These are phyloP conservation scores for Passerculus sandwichensis DNA, from an alignment of 2,797 vertebrate species.

Conservation along the genomic window DNA sequence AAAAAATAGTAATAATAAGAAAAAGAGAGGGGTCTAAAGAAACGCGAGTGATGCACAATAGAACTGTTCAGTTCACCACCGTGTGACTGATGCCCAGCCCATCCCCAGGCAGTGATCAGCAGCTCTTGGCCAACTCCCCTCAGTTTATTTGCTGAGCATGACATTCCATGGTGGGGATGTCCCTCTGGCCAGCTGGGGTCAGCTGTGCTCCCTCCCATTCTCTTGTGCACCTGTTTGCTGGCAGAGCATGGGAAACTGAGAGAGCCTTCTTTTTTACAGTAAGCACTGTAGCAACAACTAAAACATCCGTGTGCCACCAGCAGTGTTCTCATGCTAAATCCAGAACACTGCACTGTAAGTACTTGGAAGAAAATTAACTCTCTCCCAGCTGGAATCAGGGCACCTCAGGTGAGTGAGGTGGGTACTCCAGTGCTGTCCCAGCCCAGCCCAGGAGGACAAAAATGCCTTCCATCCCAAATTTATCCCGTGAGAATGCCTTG, in stretches of 20 bases:
- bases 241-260: background rate
- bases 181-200: background rate
- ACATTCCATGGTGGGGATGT: background rate
- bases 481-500: background rate
- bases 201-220: background rate
- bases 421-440: background rate
- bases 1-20: background rate
- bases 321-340: background rate
- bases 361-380: background rate
- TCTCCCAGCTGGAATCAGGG: background rate
- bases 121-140: background rate
- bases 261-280: background rate
- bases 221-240: background rate
- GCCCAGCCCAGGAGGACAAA: background rate
- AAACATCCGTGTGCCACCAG: background rate
- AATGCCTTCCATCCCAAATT: background rate
- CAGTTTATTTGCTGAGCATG: background rate
- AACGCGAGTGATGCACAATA: too few relatives aligned
- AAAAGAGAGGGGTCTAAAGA: background rate
- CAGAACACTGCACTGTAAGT: background rate
- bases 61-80: background rate
- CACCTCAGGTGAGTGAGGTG: background rate
- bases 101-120: background rate
- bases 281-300: background rate
- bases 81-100: background rate